Percentiles rank a stretch among this genome's conserved stretches.
These are phyloP conservation scores for Todus mexicanus DNA, from an alignment of 2,797 vertebrate genomes.

Conservation along the genomic window DNA sequence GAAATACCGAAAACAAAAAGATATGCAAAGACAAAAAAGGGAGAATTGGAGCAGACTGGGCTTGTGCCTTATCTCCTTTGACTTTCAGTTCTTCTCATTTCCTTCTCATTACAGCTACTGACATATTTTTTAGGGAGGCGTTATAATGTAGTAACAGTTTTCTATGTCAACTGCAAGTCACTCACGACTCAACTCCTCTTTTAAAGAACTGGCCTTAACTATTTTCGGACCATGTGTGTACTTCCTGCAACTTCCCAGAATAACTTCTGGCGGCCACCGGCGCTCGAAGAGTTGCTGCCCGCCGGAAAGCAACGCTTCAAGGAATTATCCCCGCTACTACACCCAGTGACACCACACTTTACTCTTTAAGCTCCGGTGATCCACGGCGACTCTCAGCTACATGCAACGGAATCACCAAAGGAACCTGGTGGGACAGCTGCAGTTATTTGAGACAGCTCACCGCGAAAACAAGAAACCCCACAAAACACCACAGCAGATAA, in stretches of 20 bases:
- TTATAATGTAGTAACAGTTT: neutral
- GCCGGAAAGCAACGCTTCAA: no score
- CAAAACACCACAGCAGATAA: slow-evolving; percentile 72
- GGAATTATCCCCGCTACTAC: neutral
- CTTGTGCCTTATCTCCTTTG: neutral
- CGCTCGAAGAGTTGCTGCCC: no score
- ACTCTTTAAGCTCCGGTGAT: slow-evolving; percentile 12
- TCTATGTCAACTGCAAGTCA: neutral
- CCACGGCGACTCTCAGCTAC: neutral
- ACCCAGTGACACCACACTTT: neutral
- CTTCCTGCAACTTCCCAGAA: neutral
- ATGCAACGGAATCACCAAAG: slow-evolving; percentile 1
- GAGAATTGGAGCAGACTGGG: neutral
- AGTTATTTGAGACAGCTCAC: neutral
- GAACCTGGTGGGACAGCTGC: neutral
- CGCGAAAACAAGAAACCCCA: slow-evolving; percentile 23
- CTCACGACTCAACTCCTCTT: neutral
- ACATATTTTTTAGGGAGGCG: slow-evolving; percentile 10
- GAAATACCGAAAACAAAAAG: slow-evolving; percentile 2
- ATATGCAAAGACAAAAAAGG: neutral
- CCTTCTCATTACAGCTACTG: neutral
- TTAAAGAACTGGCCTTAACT: neutral
- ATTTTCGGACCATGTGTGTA: neutral
- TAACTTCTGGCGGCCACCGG: neutral
- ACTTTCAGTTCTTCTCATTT: neutral